Evolutionary conservation across 2,888 invertebrate genomes (phyloP).

Genomic region (Andrena marginata): DNA sequence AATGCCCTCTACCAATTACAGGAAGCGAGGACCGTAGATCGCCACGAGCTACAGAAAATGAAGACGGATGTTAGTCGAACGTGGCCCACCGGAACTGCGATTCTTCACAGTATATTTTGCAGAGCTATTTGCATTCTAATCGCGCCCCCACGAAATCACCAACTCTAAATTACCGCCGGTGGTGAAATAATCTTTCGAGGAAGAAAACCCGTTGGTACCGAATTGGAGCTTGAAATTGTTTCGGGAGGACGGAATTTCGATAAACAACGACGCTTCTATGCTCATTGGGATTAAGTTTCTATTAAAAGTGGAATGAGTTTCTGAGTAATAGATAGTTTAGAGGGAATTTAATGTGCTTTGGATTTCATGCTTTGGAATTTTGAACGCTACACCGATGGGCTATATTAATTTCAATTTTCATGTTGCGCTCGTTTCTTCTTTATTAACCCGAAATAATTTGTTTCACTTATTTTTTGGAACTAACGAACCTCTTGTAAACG

Average conservation of each 20-base stretch:
- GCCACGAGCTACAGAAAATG: constrained; percentile 32
- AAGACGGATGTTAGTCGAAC: constrained; percentile 43
- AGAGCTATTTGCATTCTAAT: constrained; percentile 36
- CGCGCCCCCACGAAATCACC: not conserved
- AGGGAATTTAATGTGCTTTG: too few relatives aligned
- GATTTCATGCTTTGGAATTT: too few relatives aligned
- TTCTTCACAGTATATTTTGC: constrained; percentile 22
- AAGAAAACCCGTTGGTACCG: not conserved
- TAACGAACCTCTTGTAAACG: too few relatives aligned
- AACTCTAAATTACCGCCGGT: not conserved
- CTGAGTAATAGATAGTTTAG: too few relatives aligned
- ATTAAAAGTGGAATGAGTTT: too few relatives aligned
- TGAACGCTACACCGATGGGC: too few relatives aligned
- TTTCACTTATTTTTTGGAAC: too few relatives aligned
- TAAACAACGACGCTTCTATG: not conserved
- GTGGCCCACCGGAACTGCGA: constrained; percentile 11
- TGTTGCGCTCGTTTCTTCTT: too few relatives aligned
- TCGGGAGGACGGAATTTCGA: not conserved
- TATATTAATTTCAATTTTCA: too few relatives aligned
- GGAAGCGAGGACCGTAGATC: constrained; percentile 27
- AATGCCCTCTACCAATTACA: constrained; percentile 38
- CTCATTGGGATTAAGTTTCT: not conserved
- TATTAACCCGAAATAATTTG: too few relatives aligned
- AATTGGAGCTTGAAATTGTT: constrained; percentile 1
- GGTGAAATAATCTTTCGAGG: not conserved